Percentiles rank a stretch among this genome's conserved stretches.
Evolutionary conservation across 2,113 vertebrate species (phyloP).

Genomic region (Dicrurus megarhynchus): DNA sequence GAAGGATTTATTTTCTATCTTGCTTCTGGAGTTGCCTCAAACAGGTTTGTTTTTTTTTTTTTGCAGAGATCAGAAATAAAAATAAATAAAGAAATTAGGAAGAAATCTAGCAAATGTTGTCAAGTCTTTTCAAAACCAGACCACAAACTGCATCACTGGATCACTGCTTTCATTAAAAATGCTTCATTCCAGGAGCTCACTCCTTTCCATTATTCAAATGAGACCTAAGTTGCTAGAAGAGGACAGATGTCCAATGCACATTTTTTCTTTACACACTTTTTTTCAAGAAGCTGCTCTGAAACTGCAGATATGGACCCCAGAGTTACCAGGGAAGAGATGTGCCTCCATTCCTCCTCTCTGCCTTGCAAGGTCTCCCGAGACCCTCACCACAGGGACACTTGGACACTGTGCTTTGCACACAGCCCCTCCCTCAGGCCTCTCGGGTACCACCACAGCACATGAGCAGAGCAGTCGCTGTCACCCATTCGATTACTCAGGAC

Average conservation of each 20-base stretch:
- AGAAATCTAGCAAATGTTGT: background rate
- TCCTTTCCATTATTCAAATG: background rate
- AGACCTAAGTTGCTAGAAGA: background rate
- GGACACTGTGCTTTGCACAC: background rate
- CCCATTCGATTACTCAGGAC: fast-evolving
- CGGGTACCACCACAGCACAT: background rate
- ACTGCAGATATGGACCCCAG: background rate
- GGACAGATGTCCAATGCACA: background rate
- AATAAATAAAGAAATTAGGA: background rate
- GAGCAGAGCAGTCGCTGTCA: background rate
- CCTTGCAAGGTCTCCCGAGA: background rate
- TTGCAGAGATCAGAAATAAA: background rate
- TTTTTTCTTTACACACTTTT: background rate
- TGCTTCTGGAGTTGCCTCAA: background rate
- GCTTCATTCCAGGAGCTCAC: background rate
- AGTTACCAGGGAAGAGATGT: background rate
- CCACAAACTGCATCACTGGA: background rate
- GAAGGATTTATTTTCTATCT: background rate
- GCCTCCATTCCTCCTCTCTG: background rate
- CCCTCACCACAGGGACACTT: background rate
- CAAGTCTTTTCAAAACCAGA: background rate
- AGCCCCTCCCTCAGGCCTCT: background rate
- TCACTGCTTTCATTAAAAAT: background rate
- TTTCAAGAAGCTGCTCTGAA: background rate
- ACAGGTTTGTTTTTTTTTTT: background rate